Evolutionary conservation across 2,113 vertebrate genomes (phyloP).

Genomic region (Aramus guarauna): DNA sequence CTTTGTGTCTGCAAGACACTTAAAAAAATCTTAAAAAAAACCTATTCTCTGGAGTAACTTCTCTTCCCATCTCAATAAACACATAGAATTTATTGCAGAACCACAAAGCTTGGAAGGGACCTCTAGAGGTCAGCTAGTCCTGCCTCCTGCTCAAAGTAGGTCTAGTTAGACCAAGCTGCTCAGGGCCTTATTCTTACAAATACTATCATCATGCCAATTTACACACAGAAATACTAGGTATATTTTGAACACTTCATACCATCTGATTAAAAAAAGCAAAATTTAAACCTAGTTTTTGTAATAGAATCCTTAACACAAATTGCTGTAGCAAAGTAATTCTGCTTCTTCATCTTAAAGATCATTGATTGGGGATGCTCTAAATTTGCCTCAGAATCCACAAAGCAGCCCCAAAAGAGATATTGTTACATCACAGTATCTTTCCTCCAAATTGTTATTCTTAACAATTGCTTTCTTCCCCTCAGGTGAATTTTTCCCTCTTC

Average conservation of each 20-base stretch:
- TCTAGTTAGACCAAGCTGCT: not conserved
- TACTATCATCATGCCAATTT: not conserved
- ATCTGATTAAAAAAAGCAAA: conserved; percentile 4
- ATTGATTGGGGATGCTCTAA: not conserved
- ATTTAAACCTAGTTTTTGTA: not conserved
- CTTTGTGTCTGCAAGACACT: not conserved
- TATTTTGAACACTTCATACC: not conserved
- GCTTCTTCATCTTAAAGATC: not conserved
- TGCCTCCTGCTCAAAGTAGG: not conserved
- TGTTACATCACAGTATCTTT: not conserved
- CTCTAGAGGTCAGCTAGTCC: conserved; percentile 34
- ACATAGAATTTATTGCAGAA: not conserved
- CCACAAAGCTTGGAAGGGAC: not conserved
- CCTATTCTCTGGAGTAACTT: not conserved
- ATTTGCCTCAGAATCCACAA: not conserved
- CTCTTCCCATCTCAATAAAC: not conserved
- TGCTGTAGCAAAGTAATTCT: not conserved
- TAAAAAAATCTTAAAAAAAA: not conserved
- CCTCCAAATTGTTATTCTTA: not conserved
- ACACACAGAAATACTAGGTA: not conserved
- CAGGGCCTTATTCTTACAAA: not conserved
- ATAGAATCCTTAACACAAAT: not conserved
- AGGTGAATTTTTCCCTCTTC: not conserved
- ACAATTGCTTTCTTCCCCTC: not conserved
- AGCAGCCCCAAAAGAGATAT: not conserved